A percentile compares a stretch with the other conserved stretches of the same genome.
Evolutionary conservation across 2,888 invertebrate species (phyloP).

Genomic region (Lacanobia wlatinum): DNA sequence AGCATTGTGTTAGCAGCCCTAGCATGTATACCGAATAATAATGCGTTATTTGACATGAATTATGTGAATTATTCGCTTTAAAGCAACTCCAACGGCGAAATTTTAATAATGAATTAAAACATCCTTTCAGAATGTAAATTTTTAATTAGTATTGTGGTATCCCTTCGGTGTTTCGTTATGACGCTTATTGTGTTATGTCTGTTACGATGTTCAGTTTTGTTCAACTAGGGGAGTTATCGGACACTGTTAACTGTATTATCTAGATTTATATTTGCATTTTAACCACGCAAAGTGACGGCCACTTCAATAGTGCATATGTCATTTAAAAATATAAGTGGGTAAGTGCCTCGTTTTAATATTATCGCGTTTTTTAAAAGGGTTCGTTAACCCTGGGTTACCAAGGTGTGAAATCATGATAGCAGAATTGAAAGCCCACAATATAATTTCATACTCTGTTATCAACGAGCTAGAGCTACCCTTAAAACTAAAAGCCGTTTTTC

Average conservation of each 20-base stretch:
- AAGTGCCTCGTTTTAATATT: not conserved
- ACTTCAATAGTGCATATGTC: slow-evolving; percentile 17
- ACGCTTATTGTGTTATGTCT: slow-evolving; percentile 58
- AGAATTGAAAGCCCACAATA: not conserved
- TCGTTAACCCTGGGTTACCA: not conserved
- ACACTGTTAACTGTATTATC: slow-evolving; percentile 1
- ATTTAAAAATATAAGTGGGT: not conserved
- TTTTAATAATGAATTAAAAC: slow-evolving; percentile 89
- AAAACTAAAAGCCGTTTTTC: not conserved
- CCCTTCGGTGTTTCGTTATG: slow-evolving; percentile 61
- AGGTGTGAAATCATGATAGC: not conserved
- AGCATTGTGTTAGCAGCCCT: slow-evolving; percentile 49
- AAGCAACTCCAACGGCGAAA: slow-evolving; percentile 84
- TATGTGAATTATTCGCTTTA: slow-evolving; percentile 82
- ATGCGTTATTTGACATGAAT: slow-evolving; percentile 82
- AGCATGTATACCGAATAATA: slow-evolving; percentile 61
- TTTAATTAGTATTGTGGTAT: slow-evolving; percentile 83
- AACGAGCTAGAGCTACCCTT: not conserved
- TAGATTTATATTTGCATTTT: slow-evolving; percentile 16
- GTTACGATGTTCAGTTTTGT: slow-evolving; percentile 32
- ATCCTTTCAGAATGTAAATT: slow-evolving; percentile 89
- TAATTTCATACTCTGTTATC: not conserved
- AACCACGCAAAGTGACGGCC: not conserved
- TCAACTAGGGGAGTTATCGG: slow-evolving; percentile 18
- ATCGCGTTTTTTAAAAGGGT: not conserved